These are phyloP conservation scores for Drosophila erecta DNA, from an alignment of 1,140 invertebrate genomes.

Conservation along the genomic window DNA sequence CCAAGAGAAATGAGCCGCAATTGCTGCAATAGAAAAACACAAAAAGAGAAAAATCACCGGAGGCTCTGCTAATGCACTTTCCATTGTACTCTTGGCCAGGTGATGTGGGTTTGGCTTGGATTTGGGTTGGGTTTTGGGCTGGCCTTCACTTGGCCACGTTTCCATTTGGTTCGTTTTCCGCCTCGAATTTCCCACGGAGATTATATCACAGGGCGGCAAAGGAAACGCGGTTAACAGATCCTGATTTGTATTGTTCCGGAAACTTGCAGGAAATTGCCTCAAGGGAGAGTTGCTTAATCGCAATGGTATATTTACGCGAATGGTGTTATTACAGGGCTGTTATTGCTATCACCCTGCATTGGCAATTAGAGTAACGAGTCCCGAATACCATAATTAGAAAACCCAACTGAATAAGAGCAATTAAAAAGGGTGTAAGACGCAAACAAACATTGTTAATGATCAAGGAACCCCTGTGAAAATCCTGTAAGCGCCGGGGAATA, in stretches of 20 bases:
- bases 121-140: conserved; percentile 5
- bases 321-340: too few relatives aligned
- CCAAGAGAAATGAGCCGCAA: conserved; percentile 35
- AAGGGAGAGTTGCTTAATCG: neutral
- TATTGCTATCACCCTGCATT: too few relatives aligned
- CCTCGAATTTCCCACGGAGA: conserved; percentile 33
- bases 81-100: conserved; percentile 42
- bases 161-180: conserved; percentile 28
- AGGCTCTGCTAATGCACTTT: conserved; percentile 41
- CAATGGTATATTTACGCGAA: neutral
- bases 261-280: conserved; percentile 18
- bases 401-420: conserved; percentile 12
- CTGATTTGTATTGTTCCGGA: conserved; percentile 22
- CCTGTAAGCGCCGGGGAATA: conserved; percentile 15
- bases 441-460: conserved; percentile 22
- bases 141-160: conserved; percentile 56
- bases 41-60: conserved; percentile 29
- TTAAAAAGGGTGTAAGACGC: conserved; percentile 11
- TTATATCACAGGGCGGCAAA: conserved; percentile 33
- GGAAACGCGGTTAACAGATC: conserved; percentile 25
- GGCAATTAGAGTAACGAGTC: neutral
- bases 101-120: conserved; percentile 20
- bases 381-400: neutral
- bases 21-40: conserved; percentile 39
- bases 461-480: conserved; percentile 31